phyloP scores from a whole-genome alignment of 1,140 invertebrate genomes.

The Drosophila tani region DNA sequence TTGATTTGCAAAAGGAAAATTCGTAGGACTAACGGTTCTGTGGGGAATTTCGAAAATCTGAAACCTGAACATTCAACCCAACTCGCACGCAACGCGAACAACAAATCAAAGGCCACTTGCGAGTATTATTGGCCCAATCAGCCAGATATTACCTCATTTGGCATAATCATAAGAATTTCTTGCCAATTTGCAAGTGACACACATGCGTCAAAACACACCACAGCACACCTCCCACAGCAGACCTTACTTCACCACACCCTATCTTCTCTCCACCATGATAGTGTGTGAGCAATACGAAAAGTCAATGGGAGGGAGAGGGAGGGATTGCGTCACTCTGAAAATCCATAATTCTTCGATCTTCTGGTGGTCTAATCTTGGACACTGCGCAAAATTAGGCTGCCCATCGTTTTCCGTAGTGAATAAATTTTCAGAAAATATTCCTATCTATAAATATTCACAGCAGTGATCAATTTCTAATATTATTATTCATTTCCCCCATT shows the following conservation, averaged over 20 bases:
- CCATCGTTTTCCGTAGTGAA: background rate
- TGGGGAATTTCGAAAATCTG: slow-evolving; percentile 5
- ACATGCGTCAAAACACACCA: slow-evolving; percentile 8
- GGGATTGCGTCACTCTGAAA: slow-evolving; percentile 9
- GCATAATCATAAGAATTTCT: slow-evolving; percentile 21
- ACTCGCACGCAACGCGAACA: background rate
- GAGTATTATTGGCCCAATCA: slow-evolving; percentile 3
- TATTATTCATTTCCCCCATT: too few species aligned
- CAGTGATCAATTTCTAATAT: too few species aligned
- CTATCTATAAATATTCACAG: too few species aligned
- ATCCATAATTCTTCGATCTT: background rate
- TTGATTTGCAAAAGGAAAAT: background rate
- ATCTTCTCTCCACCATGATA: background rate
- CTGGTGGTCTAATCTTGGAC: background rate
- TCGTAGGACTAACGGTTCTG: background rate
- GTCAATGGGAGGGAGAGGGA: too few species aligned
- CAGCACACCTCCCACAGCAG: background rate
- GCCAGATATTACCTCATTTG: slow-evolving; percentile 30
- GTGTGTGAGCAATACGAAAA: background rate
- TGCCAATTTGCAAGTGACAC: slow-evolving; percentile 22
- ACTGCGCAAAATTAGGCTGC: background rate
- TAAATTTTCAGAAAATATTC: too few species aligned
- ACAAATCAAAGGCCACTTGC: background rate
- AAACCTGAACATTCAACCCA: background rate
- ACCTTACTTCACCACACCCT: background rate